Conservation (phyloP, 2,888 invertebrate genomes). For the Erannis defoliaria region DNA sequence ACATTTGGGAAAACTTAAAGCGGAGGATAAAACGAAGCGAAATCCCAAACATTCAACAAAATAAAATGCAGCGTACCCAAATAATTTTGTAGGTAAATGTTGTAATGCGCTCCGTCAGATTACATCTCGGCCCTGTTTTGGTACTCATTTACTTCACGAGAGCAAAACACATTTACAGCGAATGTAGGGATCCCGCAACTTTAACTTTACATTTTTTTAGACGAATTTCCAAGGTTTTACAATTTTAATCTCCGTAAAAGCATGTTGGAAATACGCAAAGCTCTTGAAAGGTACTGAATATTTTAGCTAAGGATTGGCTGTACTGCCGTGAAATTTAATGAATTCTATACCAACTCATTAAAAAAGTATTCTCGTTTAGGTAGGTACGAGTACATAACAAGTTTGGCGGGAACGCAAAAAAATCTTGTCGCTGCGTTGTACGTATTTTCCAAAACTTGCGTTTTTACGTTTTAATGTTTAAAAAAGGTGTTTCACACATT, state of each 20-base stretch:
- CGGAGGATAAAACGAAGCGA: neutral
- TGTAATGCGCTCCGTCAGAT: constrained; percentile 25
- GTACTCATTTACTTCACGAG: constrained; percentile 25
- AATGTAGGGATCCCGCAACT: constrained; percentile 29
- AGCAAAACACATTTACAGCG: constrained; percentile 23
- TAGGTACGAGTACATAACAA: neutral
- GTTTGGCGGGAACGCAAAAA: no score
- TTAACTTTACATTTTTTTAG: constrained; percentile 24
- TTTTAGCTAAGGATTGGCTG: constrained; percentile 16
- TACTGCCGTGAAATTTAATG: constrained; percentile 2
- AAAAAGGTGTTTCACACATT: no score
- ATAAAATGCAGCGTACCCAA: neutral
- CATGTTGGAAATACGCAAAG: constrained; percentile 18
- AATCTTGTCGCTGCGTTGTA: no score
- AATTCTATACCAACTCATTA: neutral
- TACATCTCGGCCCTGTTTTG: constrained; percentile 23
- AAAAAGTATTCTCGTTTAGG: no score
- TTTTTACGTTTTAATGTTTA: no score
- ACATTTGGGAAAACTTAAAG: neutral
- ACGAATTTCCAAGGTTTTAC: constrained; percentile 26
- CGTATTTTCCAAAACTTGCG: no score
- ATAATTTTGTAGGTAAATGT: neutral
- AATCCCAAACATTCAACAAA: constrained; percentile 3
- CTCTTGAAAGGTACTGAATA: constrained; percentile 38
- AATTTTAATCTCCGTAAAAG: constrained; percentile 55